Conservation (phyloP, 92 coral and sea anemone species). For the Parazoanthus atlanticus region DNA sequence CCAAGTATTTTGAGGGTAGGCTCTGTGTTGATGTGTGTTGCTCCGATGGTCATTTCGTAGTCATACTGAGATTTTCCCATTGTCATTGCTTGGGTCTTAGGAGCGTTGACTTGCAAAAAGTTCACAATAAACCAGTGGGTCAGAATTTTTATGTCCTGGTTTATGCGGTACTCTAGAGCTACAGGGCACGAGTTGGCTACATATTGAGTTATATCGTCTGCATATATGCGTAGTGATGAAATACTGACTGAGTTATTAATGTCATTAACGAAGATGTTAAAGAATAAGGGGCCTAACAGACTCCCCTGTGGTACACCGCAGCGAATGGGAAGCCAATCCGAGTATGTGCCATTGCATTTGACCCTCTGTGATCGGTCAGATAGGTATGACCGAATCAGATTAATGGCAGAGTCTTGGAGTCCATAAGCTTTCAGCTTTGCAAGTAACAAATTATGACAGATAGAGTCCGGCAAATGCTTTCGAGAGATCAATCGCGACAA, state of each 20-base stretch:
- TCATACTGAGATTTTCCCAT: too few species aligned
- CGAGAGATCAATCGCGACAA: too few species aligned
- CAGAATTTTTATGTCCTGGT: slow-evolving; percentile 19
- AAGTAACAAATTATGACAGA: slow-evolving; percentile 42
- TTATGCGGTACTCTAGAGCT: slow-evolving; percentile 2
- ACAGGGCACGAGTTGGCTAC: slow-evolving; percentile 16
- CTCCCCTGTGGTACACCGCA: slow-evolving; percentile 66
- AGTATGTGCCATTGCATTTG: slow-evolving; percentile 31
- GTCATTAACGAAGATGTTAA: slow-evolving; percentile 39
- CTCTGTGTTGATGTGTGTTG: too few species aligned
- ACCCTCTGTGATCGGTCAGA: slow-evolving; percentile 33
- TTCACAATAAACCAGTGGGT: slow-evolving; percentile 33
- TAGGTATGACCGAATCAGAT: too few species aligned
- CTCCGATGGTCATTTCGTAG: too few species aligned
- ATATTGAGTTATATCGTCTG: slow-evolving; percentile 41
- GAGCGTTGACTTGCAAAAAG: background rate
- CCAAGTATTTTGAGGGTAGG: too few species aligned
- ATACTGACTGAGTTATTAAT: slow-evolving; percentile 7
- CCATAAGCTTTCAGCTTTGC: too few species aligned
- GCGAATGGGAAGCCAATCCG: slow-evolving; percentile 24
- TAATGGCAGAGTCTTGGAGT: slow-evolving; percentile 34
- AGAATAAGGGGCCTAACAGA: slow-evolving; percentile 35
- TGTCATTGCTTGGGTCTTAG: too few species aligned
- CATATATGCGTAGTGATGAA: slow-evolving; percentile 45
- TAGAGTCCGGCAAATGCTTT: slow-evolving; percentile 37